phyloP scores from a whole-genome alignment of 2,113 vertebrate genomes.

The Dipodomys merriami region DNA sequence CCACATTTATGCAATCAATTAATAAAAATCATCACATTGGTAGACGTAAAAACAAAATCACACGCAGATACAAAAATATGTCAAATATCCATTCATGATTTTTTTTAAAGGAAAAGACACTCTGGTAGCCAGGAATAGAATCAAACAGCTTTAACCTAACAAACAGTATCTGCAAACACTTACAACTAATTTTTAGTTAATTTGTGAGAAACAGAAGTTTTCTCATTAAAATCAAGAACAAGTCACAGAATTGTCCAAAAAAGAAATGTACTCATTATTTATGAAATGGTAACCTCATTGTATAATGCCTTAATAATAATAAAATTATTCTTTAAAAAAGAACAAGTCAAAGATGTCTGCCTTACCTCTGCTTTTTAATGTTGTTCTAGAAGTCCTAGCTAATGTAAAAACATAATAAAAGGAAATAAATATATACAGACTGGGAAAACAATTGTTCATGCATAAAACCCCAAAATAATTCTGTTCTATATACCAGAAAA shows the following conservation, averaged over 20 bases:
- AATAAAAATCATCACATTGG: not conserved
- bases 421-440: not conserved
- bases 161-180: not conserved
- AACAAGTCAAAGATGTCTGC: not conserved
- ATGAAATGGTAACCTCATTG: no score
- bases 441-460: not conserved
- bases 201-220: not conserved
- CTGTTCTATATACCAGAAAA: not conserved
- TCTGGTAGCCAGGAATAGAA: not conserved
- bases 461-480: not conserved
- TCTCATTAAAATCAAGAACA: not conserved
- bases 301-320: no score
- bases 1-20: conserved; percentile 7
- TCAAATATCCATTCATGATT: not conserved
- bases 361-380: not conserved
- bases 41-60: conserved; percentile 22
- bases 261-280: no score
- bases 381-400: not conserved
- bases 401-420: conserved; percentile 12
- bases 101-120: not conserved
- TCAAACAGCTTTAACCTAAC: not conserved
- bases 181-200: not conserved
- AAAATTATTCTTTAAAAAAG: no score
- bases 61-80: not conserved
- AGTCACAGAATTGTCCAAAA: not conserved